Conservation (phyloP, 2,797 vertebrate genomes). For the Anabacerthia variegaticeps region DNA sequence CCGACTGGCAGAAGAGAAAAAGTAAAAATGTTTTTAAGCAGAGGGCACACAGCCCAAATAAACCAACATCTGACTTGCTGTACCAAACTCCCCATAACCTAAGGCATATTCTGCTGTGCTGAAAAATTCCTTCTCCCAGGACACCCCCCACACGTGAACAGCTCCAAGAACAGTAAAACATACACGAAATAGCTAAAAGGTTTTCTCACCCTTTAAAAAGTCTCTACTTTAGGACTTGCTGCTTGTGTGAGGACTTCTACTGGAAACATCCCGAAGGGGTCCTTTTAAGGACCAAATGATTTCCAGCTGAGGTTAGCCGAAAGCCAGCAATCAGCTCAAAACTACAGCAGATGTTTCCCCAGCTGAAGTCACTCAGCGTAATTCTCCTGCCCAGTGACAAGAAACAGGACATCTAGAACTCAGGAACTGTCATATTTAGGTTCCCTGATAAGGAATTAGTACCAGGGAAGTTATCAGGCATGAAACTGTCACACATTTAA, state of each 20-base stretch:
- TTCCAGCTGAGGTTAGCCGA: not conserved
- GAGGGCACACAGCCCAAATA: not conserved
- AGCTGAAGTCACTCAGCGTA: conserved; percentile 39
- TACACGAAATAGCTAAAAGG: not conserved
- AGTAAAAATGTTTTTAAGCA: not conserved
- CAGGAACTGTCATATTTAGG: not conserved
- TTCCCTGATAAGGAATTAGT: not conserved
- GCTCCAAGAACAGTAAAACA: not conserved
- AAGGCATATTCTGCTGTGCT: not conserved
- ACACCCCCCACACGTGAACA: not conserved
- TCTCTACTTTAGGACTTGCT: not conserved
- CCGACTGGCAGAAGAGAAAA: not conserved
- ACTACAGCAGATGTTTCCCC: conserved; percentile 30
- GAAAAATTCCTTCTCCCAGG: not conserved
- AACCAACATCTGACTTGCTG: not conserved
- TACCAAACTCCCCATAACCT: not conserved
- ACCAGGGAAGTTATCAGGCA: not conserved
- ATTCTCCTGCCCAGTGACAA: conserved; percentile 25
- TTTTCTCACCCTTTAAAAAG: not conserved
- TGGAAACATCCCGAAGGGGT: not conserved
- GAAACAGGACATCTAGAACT: not conserved
- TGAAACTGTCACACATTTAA: not conserved
- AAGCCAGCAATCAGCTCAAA: not conserved
- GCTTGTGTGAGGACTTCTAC: not conserved
- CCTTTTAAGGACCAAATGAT: not conserved